Evolutionary conservation across 2,888 invertebrate species (phyloP).

Genomic region (Synergus japonicus): DNA sequence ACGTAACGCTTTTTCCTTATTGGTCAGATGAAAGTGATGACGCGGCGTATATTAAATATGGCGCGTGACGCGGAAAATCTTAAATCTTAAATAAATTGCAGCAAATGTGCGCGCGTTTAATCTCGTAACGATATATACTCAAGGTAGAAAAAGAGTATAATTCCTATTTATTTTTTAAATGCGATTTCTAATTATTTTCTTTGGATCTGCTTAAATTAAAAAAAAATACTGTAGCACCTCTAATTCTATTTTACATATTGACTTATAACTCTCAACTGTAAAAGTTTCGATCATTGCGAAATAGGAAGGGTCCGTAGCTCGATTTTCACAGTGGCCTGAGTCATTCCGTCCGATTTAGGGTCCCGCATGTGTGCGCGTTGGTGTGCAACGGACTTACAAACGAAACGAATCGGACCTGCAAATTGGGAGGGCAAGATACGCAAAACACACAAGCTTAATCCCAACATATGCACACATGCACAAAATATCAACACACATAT

Average conservation of each 20-base stretch:
- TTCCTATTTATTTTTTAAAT: no score
- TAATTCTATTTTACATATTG: background rate
- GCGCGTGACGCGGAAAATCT: no score
- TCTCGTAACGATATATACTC: no score
- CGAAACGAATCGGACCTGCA: conserved; percentile 32
- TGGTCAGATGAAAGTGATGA: no score
- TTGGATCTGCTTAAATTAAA: background rate
- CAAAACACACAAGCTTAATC: conserved; percentile 10
- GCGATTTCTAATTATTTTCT: background rate
- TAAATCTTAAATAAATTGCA: no score
- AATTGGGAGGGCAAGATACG: conserved; percentile 19
- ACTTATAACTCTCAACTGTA: background rate
- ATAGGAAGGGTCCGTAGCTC: background rate
- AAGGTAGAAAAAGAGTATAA: no score
- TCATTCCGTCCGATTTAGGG: conserved; percentile 10
- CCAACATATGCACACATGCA: conserved; percentile 3
- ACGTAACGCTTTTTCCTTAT: no score
- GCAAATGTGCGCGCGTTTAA: no score
- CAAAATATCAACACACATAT: background rate
- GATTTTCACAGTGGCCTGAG: conserved; percentile 15
- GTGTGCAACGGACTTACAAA: background rate
- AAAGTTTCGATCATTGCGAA: background rate
- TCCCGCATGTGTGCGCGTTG: background rate
- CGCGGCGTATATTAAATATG: no score
- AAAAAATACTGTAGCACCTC: background rate